These are phyloP conservation scores for Drepana falcataria DNA, from an alignment of 2,888 invertebrate species.

Conservation along the genomic window DNA sequence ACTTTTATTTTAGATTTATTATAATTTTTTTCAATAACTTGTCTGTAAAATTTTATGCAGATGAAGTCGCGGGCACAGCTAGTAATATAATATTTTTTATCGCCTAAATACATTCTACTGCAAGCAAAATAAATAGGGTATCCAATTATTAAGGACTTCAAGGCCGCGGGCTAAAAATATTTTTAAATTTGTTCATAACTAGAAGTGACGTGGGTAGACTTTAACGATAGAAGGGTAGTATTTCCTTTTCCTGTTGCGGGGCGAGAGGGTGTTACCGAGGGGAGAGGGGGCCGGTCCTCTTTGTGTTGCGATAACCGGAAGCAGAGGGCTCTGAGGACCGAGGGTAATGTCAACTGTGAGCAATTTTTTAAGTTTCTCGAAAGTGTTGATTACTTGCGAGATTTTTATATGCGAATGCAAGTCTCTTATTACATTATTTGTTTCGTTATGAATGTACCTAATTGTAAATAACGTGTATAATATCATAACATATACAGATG, in stretches of 20 bases:
- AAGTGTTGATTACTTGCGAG: slow-evolving; percentile 58
- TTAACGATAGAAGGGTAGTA: slow-evolving; percentile 77
- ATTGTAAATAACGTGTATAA: too few species aligned
- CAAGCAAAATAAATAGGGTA: slow-evolving; percentile 23
- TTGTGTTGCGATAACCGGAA: slow-evolving; percentile 78
- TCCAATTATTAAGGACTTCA: slow-evolving; percentile 34
- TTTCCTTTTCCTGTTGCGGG: slow-evolving; percentile 65
- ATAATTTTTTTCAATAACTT: too few species aligned
- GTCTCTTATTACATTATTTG: too few species aligned
- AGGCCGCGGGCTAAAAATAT: slow-evolving; percentile 52
- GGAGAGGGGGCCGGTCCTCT: slow-evolving; percentile 52
- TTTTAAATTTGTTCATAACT: slow-evolving; percentile 50
- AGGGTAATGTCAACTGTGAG: slow-evolving; percentile 74
- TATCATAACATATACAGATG: too few species aligned
- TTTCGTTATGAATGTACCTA: too few species aligned
- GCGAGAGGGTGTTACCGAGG: slow-evolving; percentile 26
- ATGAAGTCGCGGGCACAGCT: too few species aligned
- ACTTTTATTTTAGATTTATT: too few species aligned
- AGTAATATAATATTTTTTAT: too few species aligned
- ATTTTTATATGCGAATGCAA: slow-evolving; percentile 10
- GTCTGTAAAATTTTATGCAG: too few species aligned
- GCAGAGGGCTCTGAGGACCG: slow-evolving; percentile 70
- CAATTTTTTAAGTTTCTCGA: slow-evolving; percentile 70
- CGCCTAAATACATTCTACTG: too few species aligned
- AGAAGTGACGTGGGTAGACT: slow-evolving; percentile 66